Percentiles rank a stretch among this genome's conserved stretches.
phyloP scores from a whole-genome alignment of 2,797 vertebrate species.

The Thunnus albacares region DNA sequence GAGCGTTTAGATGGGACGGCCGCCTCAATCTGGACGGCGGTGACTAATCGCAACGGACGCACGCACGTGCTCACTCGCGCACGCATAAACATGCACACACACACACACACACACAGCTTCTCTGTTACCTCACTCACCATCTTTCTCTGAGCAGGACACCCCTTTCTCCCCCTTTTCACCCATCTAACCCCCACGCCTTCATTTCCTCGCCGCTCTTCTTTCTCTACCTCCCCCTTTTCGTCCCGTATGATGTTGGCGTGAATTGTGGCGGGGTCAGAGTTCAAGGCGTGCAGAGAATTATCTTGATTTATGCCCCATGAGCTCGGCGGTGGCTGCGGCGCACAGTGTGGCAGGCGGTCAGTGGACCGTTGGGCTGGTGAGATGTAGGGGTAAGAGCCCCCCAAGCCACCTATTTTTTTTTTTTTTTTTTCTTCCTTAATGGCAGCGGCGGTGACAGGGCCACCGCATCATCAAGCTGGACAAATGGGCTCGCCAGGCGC shows the following conservation, averaged over 20 bases:
- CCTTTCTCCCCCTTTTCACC: constrained; percentile 10
- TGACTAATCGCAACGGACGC: constrained; percentile 91
- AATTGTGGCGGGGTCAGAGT: constrained; percentile 95
- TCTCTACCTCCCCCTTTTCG: not conserved
- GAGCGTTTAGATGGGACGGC: constrained; percentile 98
- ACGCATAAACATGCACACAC: constrained; percentile 42
- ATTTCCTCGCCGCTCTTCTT: constrained; percentile 20
- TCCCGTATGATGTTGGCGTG: constrained; percentile 86
- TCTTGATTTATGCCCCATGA: constrained; percentile 95
- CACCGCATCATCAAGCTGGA: constrained; percentile 91
- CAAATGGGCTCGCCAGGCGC: constrained; percentile 92
- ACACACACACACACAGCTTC: constrained; percentile 11
- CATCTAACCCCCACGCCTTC: constrained; percentile 45
- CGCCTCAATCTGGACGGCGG: constrained; percentile 93
- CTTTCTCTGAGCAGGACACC: constrained; percentile 26
- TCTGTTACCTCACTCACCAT: constrained; percentile 46
- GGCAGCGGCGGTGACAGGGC: constrained; percentile 90
- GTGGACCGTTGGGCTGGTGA: constrained; percentile 79
- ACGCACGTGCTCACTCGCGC: constrained; percentile 24
- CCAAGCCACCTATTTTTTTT: constrained; percentile 57
- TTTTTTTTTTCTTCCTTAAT: constrained; percentile 83
- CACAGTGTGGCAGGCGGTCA: constrained; percentile 51
- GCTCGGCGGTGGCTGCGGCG: constrained; percentile 45
- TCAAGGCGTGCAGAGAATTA: constrained; percentile 98
- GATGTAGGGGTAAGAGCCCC: constrained; percentile 89